These are phyloP conservation scores for Chauna torquata DNA, from an alignment of 2,113 vertebrate species.

Conservation along the genomic window DNA sequence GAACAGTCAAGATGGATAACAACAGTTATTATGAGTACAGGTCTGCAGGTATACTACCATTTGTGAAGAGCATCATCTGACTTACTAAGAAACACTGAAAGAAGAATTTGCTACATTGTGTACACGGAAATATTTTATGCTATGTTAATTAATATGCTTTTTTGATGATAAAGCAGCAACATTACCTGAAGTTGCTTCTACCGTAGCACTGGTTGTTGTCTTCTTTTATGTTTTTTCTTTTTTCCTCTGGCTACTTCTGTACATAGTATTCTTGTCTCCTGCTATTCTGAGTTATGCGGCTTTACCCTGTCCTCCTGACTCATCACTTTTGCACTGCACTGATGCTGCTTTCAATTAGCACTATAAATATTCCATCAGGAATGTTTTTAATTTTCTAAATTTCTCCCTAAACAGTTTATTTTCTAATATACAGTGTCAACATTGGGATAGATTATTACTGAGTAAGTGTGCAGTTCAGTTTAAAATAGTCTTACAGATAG, in stretches of 20 bases:
- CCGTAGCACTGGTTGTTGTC: background rate
- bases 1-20: constrained; percentile 81
- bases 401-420: background rate
- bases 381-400: background rate
- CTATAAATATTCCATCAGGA: background rate
- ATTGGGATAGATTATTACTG: background rate
- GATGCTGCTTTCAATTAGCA: background rate
- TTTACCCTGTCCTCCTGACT: constrained; percentile 14
- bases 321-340: background rate
- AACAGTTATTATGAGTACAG: constrained; percentile 84
- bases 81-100: background rate
- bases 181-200: background rate
- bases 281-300: background rate
- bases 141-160: background rate
- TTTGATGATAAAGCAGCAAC: background rate
- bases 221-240: background rate
- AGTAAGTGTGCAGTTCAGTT: background rate
- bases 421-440: background rate
- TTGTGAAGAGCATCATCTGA: background rate
- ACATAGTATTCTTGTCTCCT: background rate
- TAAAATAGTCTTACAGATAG: background rate
- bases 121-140: background rate
- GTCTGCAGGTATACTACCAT: constrained; percentile 79
- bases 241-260: background rate
- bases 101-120: background rate